Percentiles rank a stretch among this genome's conserved stretches.
These are phyloP conservation scores for Hoplostethus mediterraneus DNA, from an alignment of 2,797 vertebrate species.

Conservation along the genomic window DNA sequence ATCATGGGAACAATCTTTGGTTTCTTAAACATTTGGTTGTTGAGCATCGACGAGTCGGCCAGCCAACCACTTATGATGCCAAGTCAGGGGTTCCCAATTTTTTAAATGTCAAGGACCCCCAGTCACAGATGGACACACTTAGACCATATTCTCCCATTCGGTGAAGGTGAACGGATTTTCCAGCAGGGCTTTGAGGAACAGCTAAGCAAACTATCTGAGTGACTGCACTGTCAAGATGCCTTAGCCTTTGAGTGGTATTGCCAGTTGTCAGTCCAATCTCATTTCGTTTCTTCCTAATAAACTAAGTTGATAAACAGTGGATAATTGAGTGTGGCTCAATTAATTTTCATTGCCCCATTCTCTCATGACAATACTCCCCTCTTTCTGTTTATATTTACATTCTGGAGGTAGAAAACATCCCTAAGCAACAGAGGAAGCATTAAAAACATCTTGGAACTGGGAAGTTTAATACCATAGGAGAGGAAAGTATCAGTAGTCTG, in stretches of 20 bases:
- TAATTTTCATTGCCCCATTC: neutral
- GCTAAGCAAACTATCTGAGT: neutral
- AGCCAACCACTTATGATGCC: too few relatives aligned
- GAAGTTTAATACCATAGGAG: slow-evolving; percentile 25
- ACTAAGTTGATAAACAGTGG: too few relatives aligned
- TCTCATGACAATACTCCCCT: slow-evolving; percentile 1
- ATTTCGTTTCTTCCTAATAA: too few relatives aligned
- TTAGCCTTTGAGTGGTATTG: too few relatives aligned
- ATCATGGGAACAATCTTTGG: slow-evolving; percentile 7
- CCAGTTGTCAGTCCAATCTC: too few relatives aligned
- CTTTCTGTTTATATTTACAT: neutral
- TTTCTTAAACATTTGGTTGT: too few relatives aligned
- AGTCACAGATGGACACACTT: too few relatives aligned
- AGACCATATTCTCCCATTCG: too few relatives aligned
- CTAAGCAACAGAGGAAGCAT: slow-evolving; percentile 14
- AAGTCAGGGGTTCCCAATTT: too few relatives aligned
- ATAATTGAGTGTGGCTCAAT: too few relatives aligned
- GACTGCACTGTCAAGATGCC: neutral
- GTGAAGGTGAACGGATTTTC: neutral
- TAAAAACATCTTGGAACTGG: neutral
- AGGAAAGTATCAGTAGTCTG: slow-evolving; percentile 15
- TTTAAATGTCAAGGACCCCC: too few relatives aligned
- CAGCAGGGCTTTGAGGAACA: neutral
- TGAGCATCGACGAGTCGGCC: too few relatives aligned
- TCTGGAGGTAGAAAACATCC: slow-evolving; percentile 19